Conservation (phyloP, 2,797 vertebrate genomes). For the Hippoglossus hippoglossus region DNA sequence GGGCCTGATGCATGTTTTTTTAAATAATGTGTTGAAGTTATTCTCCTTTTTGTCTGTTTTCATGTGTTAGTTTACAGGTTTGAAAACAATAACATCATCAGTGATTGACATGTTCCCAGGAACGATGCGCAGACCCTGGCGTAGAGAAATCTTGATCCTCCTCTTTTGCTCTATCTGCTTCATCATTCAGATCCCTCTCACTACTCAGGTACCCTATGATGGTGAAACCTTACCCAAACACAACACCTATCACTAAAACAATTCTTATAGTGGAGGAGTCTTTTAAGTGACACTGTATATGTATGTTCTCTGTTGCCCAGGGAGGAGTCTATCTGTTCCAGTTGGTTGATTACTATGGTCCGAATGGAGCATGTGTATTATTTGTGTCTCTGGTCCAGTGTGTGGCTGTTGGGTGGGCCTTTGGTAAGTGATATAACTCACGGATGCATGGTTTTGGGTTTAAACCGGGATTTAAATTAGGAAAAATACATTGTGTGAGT, state of each 20-base stretch:
- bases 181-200: conserved; percentile 57
- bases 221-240: too few species aligned
- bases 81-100: conserved; percentile 67
- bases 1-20: too few species aligned
- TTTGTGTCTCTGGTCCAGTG: conserved; percentile 86
- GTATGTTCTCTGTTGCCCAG: conserved; percentile 64
- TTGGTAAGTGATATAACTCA: conserved; percentile 79
- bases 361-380: conserved; percentile 85
- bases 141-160: conserved; percentile 67
- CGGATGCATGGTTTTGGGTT: too few species aligned
- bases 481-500: too few species aligned
- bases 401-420: conserved; percentile 70
- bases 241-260: too few species aligned
- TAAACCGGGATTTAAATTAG: too few species aligned
- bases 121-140: conserved; percentile 57
- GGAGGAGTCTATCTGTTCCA: conserved; percentile 93
- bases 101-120: conserved; percentile 69
- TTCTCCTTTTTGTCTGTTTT: neutral
- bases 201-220: conserved; percentile 61
- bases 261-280: too few species aligned
- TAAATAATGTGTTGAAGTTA: neutral
- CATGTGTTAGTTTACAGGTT: conserved; percentile 63
- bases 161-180: conserved; percentile 66
- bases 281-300: neutral
- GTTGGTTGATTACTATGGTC: conserved; percentile 89